Base-by-base conservation (phyloP, 2,797 vertebrate genomes). In the Muscicapa comitata region DNA sequence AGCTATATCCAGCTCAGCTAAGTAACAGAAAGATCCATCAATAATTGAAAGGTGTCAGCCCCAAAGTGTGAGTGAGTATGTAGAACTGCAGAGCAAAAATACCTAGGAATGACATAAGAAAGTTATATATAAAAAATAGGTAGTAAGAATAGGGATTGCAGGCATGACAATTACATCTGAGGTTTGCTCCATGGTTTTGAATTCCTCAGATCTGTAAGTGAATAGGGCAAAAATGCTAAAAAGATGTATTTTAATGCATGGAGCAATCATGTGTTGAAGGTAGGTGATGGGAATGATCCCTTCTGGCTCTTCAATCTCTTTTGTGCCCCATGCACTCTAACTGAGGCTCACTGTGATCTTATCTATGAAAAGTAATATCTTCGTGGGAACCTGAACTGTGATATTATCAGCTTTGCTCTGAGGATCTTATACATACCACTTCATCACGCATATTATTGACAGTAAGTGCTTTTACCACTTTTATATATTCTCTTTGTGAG, bases 401-500 rank as follows among this genome's bases (percentile, higher is more conserved):
- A 63, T 86, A 35, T 15, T 85, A 68, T 38, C 13, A 42, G 24
- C 26, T 74, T 55, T 35, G 33, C 83, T 83, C 33, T 61, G 61
- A 91, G 61, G 61, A 50, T 92, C 63, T 70, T 67, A 24, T 7
- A 67, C 38, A 50, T 23, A 72, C 31, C 57, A 48, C 84, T 92
- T 94, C 74, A 74, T 92, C 92, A 83, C 31, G 43, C 67, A 65
- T 74, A 57, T 77, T 96, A 73, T 86, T 96, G 88, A 83, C 92
- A 92, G 68, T 76, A 80, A 94, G 65, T 82, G 81, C 78, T 92
- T 93, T 82, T 93, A 71, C 59, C n/a, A 57, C 74, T 57, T 87
- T 80, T 74, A 85, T 86, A 43, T 92, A 77, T 94, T 87, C 81
- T 94, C 71, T 61, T 67, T 91, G 74, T 35, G 78, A 86, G 61